Evolutionary conservation across 2,888 invertebrate species (phyloP).

Genomic region (Trilocha varians): DNA sequence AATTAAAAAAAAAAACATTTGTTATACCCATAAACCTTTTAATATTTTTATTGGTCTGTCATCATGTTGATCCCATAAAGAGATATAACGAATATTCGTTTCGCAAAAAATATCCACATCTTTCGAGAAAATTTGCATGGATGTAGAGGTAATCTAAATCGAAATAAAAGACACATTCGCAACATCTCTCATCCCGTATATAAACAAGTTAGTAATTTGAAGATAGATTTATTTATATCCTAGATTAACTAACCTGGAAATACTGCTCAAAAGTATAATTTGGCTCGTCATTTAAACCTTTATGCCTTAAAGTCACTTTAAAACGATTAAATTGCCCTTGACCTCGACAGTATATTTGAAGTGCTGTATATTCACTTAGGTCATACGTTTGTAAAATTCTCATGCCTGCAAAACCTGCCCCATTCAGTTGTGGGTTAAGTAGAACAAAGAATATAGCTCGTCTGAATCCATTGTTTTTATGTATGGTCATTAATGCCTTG

Average conservation of each 20-base stretch:
- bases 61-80: too few species aligned
- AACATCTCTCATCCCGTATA: too few species aligned
- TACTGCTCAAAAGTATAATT: constrained; percentile 76
- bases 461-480: constrained; percentile 73
- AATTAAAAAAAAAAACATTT: constrained; percentile 13
- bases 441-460: constrained; percentile 77
- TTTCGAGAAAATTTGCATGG: too few species aligned
- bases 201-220: background rate
- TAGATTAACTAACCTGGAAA: constrained; percentile 60
- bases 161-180: too few species aligned
- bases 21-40: background rate
- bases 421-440: constrained; percentile 77
- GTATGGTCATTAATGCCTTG: constrained; percentile 73
- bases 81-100: too few species aligned
- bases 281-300: constrained; percentile 68
- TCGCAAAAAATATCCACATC: too few species aligned
- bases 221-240: constrained; percentile 1
- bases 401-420: constrained; percentile 78
- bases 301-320: constrained; percentile 75
- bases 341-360: constrained; percentile 70
- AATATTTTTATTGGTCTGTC: too few species aligned
- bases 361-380: constrained; percentile 55
- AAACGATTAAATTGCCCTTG: constrained; percentile 74
- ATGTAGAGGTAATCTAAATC: too few species aligned
- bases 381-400: constrained; percentile 62